Evolutionary conservation across 2,888 invertebrate genomes (phyloP).

Genomic region (Drosophila meridiana): DNA sequence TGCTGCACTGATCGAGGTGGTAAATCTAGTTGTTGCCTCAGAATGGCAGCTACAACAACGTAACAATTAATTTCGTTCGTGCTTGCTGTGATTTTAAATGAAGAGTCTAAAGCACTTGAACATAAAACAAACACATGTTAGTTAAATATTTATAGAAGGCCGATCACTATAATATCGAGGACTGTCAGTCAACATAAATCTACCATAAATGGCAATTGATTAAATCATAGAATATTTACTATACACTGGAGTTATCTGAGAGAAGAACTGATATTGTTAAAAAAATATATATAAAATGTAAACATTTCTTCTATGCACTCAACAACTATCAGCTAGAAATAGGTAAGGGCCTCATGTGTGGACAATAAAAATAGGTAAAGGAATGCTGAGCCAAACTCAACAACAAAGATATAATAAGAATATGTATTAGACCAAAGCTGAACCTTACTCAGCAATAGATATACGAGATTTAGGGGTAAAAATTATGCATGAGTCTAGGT

Average conservation of each 20-base stretch:
- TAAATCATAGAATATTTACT: neutral
- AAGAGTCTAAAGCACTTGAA: neutral
- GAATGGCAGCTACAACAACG: conserved; percentile 2
- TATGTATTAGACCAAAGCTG: no score
- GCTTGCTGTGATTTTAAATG: conserved; percentile 12
- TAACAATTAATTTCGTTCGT: conserved; percentile 6
- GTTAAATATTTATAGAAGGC: neutral
- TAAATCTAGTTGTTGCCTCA: conserved; percentile 12
- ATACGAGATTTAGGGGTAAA: no score
- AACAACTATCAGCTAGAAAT: no score
- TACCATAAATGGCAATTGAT: no score
- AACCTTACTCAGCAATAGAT: no score
- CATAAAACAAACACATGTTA: neutral
- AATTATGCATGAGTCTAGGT: no score
- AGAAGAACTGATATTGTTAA: neutral
- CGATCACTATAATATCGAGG: neutral
- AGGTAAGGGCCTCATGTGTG: no score
- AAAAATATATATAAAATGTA: no score
- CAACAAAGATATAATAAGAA: no score
- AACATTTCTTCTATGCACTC: no score
- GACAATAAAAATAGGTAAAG: no score
- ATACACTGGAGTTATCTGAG: neutral
- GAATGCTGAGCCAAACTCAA: no score
- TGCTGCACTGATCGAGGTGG: conserved; percentile 21
- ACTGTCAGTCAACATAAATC: neutral